Evolutionary conservation across 1,140 invertebrate genomes (phyloP), one percentile per base, ranked within the genome.

Genomic region (Anastrepha ludens): DNA sequence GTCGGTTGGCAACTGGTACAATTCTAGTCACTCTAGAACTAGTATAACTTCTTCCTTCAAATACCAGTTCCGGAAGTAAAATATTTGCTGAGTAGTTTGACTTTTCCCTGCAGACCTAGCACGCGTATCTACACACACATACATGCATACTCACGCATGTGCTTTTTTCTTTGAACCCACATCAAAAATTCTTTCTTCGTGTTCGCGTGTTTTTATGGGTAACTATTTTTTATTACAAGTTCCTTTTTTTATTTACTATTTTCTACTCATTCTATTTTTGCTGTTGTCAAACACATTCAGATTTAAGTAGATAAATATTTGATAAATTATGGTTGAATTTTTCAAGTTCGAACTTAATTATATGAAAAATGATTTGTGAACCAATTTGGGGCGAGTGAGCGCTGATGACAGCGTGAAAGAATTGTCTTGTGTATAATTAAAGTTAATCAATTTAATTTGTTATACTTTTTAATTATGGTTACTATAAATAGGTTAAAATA

Each of bases 231-330:
- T 39, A 17, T 47, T 44, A 17, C 6, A 44, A 74, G 7, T 74
- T 74, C 13, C 17, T 29, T 44, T n/a, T 44, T 4, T 44, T 17
- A 1, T 15, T 74, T 17, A 47, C 67, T 15, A 7, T 74, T 2
- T 74, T 15, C 4, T 17, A 41, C 39, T 70, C 15, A 41, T 70
- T 70, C 4, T 29, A 29, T 29, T 29, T 3, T 41, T 4, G 39
- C 5, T 62, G 60, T 39, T 7, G 17, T n/a, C 74, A 55, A 44
- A 81, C 1, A 29, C 2, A 58, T 81, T 81, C 9, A 20, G 55
- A 29, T 29, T 29, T 29, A 29, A 29, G 29, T 29, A n/a, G n/a
- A 81, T 81, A 81, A 81, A 81, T 81, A 81, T 81, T 81, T 81
- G 44, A 81, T 81, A 55, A 81, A 81, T 55, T 47, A 39, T 44